Conservation (phyloP, 2,888 invertebrate species). For the Orgyia antiqua region DNA sequence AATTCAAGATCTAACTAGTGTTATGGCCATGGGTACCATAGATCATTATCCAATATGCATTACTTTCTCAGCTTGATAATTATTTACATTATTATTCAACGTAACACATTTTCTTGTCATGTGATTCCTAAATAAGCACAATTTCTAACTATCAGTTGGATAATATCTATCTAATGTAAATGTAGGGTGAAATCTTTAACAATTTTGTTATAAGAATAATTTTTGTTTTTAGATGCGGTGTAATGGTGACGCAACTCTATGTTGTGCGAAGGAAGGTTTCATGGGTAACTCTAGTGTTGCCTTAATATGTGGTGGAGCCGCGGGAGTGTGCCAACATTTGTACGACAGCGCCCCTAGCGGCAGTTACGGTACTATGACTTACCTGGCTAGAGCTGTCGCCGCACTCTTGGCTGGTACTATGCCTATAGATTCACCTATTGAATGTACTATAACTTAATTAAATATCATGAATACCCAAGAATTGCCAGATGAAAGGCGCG, state of each 20-base stretch:
- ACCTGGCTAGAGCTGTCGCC: slow-evolving; percentile 91
- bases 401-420: slow-evolving; percentile 65
- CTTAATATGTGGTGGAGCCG: slow-evolving; percentile 93
- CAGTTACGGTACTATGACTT: slow-evolving; percentile 98
- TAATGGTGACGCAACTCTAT: slow-evolving; percentile 94
- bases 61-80: no score
- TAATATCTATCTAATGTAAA: no score
- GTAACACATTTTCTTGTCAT: no score
- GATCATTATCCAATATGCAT: no score
- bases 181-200: no score
- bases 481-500: no score
- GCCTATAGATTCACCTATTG: background rate
- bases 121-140: no score
- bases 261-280: slow-evolving; percentile 90
- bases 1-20: no score
- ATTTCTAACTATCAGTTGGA: no score
- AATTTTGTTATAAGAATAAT: no score
- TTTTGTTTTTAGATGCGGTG: slow-evolving; percentile 80
- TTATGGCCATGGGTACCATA: no score
- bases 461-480: background rate
- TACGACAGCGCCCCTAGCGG: slow-evolving; percentile 99
- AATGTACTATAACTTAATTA: background rate
- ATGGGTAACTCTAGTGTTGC: slow-evolving; percentile 83
- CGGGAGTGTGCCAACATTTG: slow-evolving; percentile 96
- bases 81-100: no score